A percentile compares a stretch with the other conserved stretches of the same genome.
phyloP scores from a whole-genome alignment of 1,140 invertebrate genomes.

The Nasonia giraulti region DNA sequence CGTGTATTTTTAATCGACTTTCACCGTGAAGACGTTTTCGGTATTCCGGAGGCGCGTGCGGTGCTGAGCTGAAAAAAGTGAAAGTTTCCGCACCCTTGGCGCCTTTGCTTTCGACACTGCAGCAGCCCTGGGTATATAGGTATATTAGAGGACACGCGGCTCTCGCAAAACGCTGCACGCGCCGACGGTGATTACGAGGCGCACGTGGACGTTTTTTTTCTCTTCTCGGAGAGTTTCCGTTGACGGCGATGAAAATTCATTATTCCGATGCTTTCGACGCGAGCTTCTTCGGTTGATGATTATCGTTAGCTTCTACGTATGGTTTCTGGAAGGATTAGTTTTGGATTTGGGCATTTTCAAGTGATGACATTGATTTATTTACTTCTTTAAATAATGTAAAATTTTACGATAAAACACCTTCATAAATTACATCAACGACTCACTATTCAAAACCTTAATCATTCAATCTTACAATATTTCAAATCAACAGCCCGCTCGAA shows the following conservation, averaged over 20 bases:
- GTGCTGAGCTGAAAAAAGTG: neutral
- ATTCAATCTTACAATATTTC: too few relatives aligned
- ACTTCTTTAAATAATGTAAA: too few relatives aligned
- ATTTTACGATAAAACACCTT: too few relatives aligned
- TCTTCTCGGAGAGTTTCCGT: neutral
- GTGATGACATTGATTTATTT: too few relatives aligned
- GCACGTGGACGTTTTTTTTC: slow-evolving; percentile 15
- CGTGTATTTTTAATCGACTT: slow-evolving; percentile 19
- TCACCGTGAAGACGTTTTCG: slow-evolving; percentile 8
- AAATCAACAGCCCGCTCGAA: neutral
- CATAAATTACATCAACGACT: too few relatives aligned
- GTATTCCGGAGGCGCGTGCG: slow-evolving; percentile 9
- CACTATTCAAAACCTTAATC: too few relatives aligned
- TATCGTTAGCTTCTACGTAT: too few relatives aligned
- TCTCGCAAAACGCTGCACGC: neutral
- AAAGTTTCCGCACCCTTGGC: slow-evolving; percentile 1
- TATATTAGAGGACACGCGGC: too few relatives aligned
- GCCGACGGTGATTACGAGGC: neutral
- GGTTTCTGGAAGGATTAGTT: too few relatives aligned
- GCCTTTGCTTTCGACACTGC: neutral
- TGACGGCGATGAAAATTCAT: neutral
- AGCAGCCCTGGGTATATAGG: too few relatives aligned
- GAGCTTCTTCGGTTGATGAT: neutral
- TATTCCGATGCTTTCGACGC: neutral
- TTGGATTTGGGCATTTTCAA: too few relatives aligned